phyloP scores from a whole-genome alignment of 2,888 invertebrate species.

The Aethes cnicana region DNA sequence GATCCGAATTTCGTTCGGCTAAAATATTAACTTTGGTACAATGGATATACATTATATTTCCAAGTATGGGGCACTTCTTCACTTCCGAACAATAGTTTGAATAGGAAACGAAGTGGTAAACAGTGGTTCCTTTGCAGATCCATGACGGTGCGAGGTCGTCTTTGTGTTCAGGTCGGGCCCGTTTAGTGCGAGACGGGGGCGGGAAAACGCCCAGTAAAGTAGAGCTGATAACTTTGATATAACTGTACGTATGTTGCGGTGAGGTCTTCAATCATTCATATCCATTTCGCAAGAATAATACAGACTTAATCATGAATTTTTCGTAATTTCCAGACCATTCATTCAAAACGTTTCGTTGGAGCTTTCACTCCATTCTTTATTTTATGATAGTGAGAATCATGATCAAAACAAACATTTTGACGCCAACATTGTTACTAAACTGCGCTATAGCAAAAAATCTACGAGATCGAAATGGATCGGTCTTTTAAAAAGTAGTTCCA shows the following conservation, averaged over 20 bases:
- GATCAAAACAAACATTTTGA: neutral
- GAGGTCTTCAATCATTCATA: no score
- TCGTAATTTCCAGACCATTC: no score
- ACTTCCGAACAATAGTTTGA: slow-evolving; percentile 78
- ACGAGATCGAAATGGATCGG: slow-evolving; percentile 32
- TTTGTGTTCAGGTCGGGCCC: slow-evolving; percentile 24
- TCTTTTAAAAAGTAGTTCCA: slow-evolving; percentile 34
- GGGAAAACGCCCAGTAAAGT: slow-evolving; percentile 10
- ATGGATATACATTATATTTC: slow-evolving; percentile 78
- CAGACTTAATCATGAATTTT: no score
- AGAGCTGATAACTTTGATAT: slow-evolving; percentile 14
- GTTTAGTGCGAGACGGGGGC: slow-evolving; percentile 4
- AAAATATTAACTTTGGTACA: slow-evolving; percentile 79
- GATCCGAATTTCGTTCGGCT: slow-evolving; percentile 71
- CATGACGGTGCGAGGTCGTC: slow-evolving; percentile 47
- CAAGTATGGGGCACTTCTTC: slow-evolving; percentile 76
- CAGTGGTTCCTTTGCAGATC: slow-evolving; percentile 65
- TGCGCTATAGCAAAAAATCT: slow-evolving; percentile 33
- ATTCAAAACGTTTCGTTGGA: no score
- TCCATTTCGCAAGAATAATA: no score
- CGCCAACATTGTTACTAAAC: slow-evolving; percentile 31
- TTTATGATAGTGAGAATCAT: no score
- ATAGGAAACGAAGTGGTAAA: slow-evolving; percentile 80
- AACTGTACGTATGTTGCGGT: neutral
- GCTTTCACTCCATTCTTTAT: no score